phyloP scores from a whole-genome alignment of 2,113 vertebrate species.

The Hydrochoerus hydrochaeris region DNA sequence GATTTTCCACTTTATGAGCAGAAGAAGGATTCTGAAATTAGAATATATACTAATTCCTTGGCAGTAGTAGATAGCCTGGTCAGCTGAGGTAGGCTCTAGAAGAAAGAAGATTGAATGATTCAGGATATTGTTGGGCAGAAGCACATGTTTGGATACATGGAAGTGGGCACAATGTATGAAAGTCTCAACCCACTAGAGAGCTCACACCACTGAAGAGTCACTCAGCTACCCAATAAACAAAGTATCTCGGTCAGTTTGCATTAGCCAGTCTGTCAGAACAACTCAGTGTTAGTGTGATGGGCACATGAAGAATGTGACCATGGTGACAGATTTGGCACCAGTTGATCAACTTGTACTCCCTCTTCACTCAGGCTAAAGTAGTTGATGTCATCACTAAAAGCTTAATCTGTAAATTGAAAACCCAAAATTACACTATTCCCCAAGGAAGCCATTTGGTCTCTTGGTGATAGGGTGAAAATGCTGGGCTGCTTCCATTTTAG shows the following conservation, averaged over 20 bases:
- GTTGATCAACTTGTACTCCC: background rate
- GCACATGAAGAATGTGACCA: background rate
- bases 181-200: background rate
- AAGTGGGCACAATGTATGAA: background rate
- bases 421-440: background rate
- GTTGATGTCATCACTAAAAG: background rate
- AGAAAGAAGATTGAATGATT: background rate
- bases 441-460: background rate
- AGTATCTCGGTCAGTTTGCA: background rate
- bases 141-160: background rate
- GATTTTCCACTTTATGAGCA: background rate
- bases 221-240: background rate
- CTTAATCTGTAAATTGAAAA: background rate
- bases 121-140: background rate
- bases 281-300: too few species aligned
- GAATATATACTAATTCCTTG: background rate
- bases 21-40: background rate
- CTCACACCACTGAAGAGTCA: background rate
- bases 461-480: background rate
- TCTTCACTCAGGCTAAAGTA: background rate
- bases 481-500: background rate
- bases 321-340: background rate
- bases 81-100: background rate
- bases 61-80: background rate
- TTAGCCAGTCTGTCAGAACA: background rate